Base-by-base conservation (phyloP, 1,140 invertebrate genomes). In the Apocrypta bakeri region DNA sequence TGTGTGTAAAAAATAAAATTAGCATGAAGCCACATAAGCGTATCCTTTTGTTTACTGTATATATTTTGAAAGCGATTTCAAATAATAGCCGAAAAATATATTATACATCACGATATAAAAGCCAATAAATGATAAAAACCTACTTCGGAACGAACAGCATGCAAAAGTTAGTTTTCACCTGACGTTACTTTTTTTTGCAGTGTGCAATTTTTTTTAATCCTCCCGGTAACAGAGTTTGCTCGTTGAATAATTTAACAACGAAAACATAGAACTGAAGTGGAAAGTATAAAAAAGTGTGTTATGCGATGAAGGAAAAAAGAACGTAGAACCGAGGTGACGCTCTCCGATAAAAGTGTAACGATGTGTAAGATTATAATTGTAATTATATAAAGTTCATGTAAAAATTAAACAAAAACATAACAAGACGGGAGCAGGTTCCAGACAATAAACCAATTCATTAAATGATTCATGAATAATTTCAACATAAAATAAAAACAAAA, bases 401-500 rank as follows among this genome's bases (percentile, higher is more conserved):
- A 79, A 56, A 63, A 37, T 63, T 63, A 74, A 81, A 71, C 4
- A 31, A 33, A 71, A 71, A 37, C 27, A 71, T 33, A 74, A 80
- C 76, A 78, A 82, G 74, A 63, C n/a, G 56, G 56, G 37, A 79
- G 56, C 11, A 76, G 33, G 66, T 66, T 61, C 37, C 72, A 75
- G 40, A 79, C 31, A 75, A 33, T 33, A 72, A 72, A 81, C 29
- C 37, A 69, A 80, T 72, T 80, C 27, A 1, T 17, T n/a, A 80
- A 33, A 72, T 12, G 37, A 25, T 9, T 72, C 25, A 24, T 71
- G 1, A 14, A 29, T 79, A 33, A 21, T 61, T 27, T 61, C n/a
- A 81, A 74, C 29, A 73, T 40, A 79, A 79, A 72, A 25, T 56
- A n/a, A 56, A 56, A 69, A 76, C 25, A 76, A 77, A 71, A 69